Evolutionary conservation across 2,888 invertebrate genomes (phyloP), one percentile per base, ranked within the genome.

Genomic region (Tryphoninae sp.): DNA sequence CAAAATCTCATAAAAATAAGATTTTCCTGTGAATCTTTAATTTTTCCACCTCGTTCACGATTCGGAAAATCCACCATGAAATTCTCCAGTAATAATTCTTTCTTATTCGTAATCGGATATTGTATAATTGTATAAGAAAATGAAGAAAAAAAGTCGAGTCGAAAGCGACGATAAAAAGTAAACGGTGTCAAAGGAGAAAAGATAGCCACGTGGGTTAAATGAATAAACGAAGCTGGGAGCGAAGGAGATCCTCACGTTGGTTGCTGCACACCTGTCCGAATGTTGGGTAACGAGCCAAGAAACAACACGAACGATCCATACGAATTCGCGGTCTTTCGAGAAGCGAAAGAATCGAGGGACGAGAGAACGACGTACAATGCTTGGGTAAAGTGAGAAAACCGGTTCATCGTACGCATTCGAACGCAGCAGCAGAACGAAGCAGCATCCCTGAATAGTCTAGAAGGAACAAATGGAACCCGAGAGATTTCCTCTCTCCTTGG

Each of bases 231-330:
- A 23, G 69, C 75, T 58, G 58, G 23, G 11, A 58, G 61, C 71
- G 62, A 55, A 58, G 62, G 62, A 73, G 64, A 58, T 69, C 59
- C 59, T 73, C 40, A 42, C 51, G 64, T 49, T 3, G 26, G 2
- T 23, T 69, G 82, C 78, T 82, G 84, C 83, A 86, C 90, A 89
- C 89, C 89, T 90, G 89, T 89, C 88, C 88, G 88, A 88, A 89
- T 90, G 87, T 89, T 88, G 85, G 89, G 86, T 90, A 89, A 89
- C 89, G 86, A 88, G 89, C 84, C 85, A 85, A 85, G 86, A 87
- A 86, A 88, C 33, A 89, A 87, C 85, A 87, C 82, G 86, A 86
- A 84, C 82, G 84, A 85, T 85, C 86, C 86, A 82, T 84, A 86
- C 86, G 86, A 89, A 89, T 87, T 87, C 85, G 84, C 87, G 83